Percentiles rank a stretch among this genome's conserved stretches.
phyloP scores from a whole-genome alignment of 2,888 invertebrate species.

The Pyrochroa serraticornis region DNA sequence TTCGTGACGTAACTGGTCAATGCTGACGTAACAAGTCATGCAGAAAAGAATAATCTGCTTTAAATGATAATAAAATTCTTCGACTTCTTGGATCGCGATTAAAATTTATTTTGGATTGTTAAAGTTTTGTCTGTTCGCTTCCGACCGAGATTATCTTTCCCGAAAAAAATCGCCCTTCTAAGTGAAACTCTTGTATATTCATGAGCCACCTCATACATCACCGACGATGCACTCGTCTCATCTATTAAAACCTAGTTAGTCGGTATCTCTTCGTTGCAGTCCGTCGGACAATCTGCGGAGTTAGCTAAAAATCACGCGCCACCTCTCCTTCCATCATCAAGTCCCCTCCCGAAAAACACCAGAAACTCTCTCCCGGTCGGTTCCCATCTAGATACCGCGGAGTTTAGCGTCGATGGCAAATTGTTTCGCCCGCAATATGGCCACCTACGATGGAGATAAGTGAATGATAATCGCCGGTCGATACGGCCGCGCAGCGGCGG shows the following conservation, averaged over 20 bases:
- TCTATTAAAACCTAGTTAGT: slow-evolving; percentile 54
- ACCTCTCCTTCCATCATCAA: slow-evolving; percentile 25
- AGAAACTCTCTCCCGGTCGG: slow-evolving; percentile 13
- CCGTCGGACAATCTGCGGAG: slow-evolving; percentile 53
- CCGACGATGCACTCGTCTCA: slow-evolving; percentile 36
- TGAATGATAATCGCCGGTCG: slow-evolving; percentile 9
- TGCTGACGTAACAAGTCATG: no score
- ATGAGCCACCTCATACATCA: slow-evolving; percentile 44
- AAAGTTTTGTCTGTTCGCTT: no score
- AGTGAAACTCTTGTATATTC: slow-evolving; percentile 13
- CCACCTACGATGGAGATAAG: slow-evolving; percentile 28
- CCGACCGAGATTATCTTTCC: no score
- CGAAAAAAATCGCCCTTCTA: no score
- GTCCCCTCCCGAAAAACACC: slow-evolving; percentile 14
- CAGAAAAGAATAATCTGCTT: no score
- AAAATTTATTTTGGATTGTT: no score
- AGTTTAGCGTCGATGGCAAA: slow-evolving; percentile 25
- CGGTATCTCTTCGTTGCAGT: slow-evolving; percentile 52
- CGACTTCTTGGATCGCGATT: no score
- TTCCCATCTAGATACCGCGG: slow-evolving; percentile 15
- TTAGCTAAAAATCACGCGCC: slow-evolving; percentile 54
- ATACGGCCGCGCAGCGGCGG: background rate
- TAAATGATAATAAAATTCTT: no score
- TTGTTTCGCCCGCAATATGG: slow-evolving; percentile 32
- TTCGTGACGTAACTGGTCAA: no score